Evolutionary conservation across 2,888 invertebrate genomes (phyloP).

Genomic region (Baronia brevicornis): DNA sequence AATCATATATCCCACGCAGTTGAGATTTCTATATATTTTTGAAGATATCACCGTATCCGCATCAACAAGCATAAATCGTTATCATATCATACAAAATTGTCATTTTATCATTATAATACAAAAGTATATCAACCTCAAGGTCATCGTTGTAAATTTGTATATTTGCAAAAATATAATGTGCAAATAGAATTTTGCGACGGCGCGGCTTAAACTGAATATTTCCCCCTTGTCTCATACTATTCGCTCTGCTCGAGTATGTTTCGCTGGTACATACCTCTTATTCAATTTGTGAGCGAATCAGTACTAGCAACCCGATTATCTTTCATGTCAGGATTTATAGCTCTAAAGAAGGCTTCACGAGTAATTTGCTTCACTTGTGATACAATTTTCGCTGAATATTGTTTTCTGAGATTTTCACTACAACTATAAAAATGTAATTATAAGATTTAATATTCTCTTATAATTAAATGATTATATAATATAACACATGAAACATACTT

Average conservation of each 20-base stretch:
- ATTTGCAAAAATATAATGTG: slow-evolving; percentile 1
- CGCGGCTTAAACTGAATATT: slow-evolving; percentile 44
- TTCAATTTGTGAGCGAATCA: slow-evolving; percentile 72
- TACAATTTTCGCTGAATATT: slow-evolving; percentile 1
- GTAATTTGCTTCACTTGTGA: slow-evolving; percentile 29
- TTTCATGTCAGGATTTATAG: slow-evolving; percentile 65
- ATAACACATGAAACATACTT: too few species aligned
- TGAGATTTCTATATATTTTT: too few species aligned
- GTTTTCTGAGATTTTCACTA: not conserved
- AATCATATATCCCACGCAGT: too few species aligned
- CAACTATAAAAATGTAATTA: not conserved
- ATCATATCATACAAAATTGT: too few species aligned
- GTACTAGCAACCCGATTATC: slow-evolving; percentile 70
- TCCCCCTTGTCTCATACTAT: slow-evolving; percentile 30
- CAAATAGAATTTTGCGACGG: slow-evolving; percentile 29
- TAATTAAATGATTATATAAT: too few species aligned
- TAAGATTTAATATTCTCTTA: too few species aligned
- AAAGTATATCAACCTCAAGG: slow-evolving; percentile 3
- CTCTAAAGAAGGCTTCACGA: slow-evolving; percentile 51
- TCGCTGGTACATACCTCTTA: slow-evolving; percentile 49
- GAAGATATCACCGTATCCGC: too few species aligned
- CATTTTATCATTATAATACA: too few species aligned
- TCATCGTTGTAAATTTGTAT: not conserved
- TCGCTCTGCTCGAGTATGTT: slow-evolving; percentile 42
- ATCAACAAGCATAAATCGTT: too few species aligned